Evolutionary conservation across 1,140 invertebrate genomes (phyloP), one percentile per base, ranked within the genome.

Genomic region (Monomorium pharaonis): DNA sequence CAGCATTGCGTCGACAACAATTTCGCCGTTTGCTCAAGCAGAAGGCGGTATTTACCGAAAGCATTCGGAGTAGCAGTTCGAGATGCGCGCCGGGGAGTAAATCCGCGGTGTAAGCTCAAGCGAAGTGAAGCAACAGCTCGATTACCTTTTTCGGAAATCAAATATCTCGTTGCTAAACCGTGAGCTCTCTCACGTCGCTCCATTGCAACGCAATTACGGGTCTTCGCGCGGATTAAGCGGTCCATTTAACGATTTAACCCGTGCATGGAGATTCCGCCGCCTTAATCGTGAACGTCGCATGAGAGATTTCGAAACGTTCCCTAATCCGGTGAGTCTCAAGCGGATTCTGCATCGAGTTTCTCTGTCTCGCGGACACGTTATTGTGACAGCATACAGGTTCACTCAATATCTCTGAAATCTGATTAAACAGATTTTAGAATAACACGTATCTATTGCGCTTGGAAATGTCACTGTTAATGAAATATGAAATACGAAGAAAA

Each of bases 211-310:
- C 60, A 84, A 88, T 85, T 60, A 83, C 21, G 54, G 30, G 24
- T 47, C 33, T 81, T 63, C 63, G 42, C 18, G 37, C 62, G 42
- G 47, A 84, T 76, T 84, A 88, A 88, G 69, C 49, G 86, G 21
- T 47, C 24, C 56, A 44, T 58, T 88, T 83, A 76, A 84, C 63
- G 70, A 87, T 87, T 84, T 56, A 87, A 84, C 62, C 69, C 30
- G 47, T 18, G 21, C 87, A 54, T 33, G 63, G 63, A 72, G 56
- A 77, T 88, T 81, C 44, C 65, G 27, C 33, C 37, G 18, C 56
- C 60, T 87, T 76, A 77, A 63, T 76, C 86, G 69, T 44, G 37
- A 76, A 49, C 58, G 54, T 75, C 63, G 12, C 37, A 4, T 9
- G 56, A 76, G 72, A 88, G 75, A 88, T 84, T 87, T n/a, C 27